These are phyloP conservation scores for Mythimna loreyi DNA, from an alignment of 2,888 invertebrate genomes.

Conservation along the genomic window DNA sequence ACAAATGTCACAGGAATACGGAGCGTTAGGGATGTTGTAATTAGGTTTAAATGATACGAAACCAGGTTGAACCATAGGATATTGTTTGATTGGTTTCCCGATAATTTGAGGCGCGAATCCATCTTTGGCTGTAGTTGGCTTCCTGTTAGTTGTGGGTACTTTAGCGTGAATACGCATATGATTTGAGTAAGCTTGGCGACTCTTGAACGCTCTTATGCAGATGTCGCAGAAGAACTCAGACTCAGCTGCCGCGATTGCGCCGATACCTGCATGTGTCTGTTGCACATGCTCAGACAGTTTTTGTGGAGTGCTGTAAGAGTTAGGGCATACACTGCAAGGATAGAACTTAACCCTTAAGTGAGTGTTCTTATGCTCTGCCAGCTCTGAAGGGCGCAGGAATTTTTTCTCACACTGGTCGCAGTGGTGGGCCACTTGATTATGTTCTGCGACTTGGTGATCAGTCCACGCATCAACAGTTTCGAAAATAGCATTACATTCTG, in stretches of 20 bases:
- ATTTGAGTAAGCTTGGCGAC: conserved; percentile 89
- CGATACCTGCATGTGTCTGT: conserved; percentile 85
- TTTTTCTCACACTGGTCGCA: conserved; percentile 92
- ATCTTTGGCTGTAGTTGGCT: conserved; percentile 79
- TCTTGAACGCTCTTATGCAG: conserved; percentile 91
- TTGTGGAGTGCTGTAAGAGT: conserved; percentile 92
- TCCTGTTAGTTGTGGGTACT: conserved; percentile 88
- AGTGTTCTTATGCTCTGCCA: conserved; percentile 92
- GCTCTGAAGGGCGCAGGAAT: conserved; percentile 91
- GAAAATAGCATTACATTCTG: conserved; percentile 91
- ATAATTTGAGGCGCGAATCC: conserved; percentile 85
- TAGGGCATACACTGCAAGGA: conserved; percentile 90
- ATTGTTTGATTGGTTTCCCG: conserved; percentile 84
- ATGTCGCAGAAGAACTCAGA: conserved; percentile 89
- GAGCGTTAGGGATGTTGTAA: conserved; percentile 86
- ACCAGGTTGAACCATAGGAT: conserved; percentile 79
- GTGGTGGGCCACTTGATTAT: conserved; percentile 88
- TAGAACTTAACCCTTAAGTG: conserved; percentile 93
- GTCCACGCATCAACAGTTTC: conserved; percentile 91
- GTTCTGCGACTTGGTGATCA: conserved; percentile 90
- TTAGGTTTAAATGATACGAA: conserved; percentile 82
- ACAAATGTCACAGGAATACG: conserved; percentile 92
- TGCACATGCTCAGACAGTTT: conserved; percentile 91
- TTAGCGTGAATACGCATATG: conserved; percentile 90
- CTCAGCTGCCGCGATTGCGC: conserved; percentile 72